Evolutionary conservation across 2,888 invertebrate genomes (phyloP).

Genomic region (Pachliopta kotzebuea): DNA sequence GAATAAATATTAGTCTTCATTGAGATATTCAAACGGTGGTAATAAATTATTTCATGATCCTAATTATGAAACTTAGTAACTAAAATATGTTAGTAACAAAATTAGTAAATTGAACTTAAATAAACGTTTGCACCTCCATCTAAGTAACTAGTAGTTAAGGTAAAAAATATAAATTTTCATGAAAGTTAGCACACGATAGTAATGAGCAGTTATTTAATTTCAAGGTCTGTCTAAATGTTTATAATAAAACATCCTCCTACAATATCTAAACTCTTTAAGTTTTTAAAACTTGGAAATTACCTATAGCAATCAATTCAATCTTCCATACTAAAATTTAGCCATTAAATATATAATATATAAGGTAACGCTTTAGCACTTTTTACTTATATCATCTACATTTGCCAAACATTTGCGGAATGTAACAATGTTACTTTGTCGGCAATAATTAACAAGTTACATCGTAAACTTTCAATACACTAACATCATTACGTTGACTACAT

Average conservation of each 20-base stretch:
- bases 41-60: neutral
- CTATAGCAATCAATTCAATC: conserved; percentile 29
- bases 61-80: neutral
- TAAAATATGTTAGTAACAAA: conserved; percentile 2
- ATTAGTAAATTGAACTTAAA: neutral
- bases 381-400: neutral
- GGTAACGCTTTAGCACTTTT: conserved; percentile 4
- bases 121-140: too few relatives aligned
- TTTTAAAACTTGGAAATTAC: conserved; percentile 34
- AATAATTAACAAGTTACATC: conserved; percentile 3
- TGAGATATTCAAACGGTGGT: neutral
- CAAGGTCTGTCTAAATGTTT: conserved; percentile 11
- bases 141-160: neutral
- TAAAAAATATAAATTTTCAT: neutral
- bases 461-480: conserved; percentile 11
- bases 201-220: neutral
- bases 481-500: conserved; percentile 9
- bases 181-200: neutral
- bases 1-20: neutral
- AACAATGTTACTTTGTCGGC: conserved; percentile 2
- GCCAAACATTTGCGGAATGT: conserved; percentile 2
- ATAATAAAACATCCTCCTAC: conserved; percentile 14
- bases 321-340: neutral
- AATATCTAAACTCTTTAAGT: conserved; percentile 26
- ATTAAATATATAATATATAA: neutral